Conservation (phyloP, 2,797 vertebrate genomes). For the Microhierax caerulescens region DNA sequence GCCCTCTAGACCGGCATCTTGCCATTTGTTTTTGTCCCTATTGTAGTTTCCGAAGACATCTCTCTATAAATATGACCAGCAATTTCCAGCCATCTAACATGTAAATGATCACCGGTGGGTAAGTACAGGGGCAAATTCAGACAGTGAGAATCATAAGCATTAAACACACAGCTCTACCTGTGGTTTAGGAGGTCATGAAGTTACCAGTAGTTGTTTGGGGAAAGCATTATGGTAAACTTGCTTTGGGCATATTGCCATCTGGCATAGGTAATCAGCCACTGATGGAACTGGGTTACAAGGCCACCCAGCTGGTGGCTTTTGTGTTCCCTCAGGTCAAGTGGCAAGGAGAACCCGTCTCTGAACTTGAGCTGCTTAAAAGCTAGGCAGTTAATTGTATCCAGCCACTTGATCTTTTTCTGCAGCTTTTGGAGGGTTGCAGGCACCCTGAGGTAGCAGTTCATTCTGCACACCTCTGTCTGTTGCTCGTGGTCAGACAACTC, state of each 20-base stretch:
- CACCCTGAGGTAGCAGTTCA: neutral
- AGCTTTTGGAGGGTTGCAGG: neutral
- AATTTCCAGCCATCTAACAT: neutral
- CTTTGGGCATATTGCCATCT: neutral
- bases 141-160: neutral
- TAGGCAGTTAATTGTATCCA: neutral
- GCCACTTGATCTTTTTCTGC: neutral
- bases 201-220: neutral
- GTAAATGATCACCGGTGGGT: neutral
- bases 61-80: neutral
- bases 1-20: neutral
- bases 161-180: neutral
- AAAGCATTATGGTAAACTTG: neutral
- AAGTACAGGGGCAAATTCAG: neutral
- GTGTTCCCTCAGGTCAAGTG: neutral
- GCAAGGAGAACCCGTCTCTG: neutral
- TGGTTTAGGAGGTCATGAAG: neutral
- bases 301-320: neutral
- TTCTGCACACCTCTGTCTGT: neutral
- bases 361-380: neutral
- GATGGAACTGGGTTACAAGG: neutral
- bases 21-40: neutral
- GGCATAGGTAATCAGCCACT: neutral
- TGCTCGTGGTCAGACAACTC: neutral
- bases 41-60: neutral